Conservation (phyloP, 1,140 invertebrate genomes). For the Eriosoma lanigerum region DNA sequence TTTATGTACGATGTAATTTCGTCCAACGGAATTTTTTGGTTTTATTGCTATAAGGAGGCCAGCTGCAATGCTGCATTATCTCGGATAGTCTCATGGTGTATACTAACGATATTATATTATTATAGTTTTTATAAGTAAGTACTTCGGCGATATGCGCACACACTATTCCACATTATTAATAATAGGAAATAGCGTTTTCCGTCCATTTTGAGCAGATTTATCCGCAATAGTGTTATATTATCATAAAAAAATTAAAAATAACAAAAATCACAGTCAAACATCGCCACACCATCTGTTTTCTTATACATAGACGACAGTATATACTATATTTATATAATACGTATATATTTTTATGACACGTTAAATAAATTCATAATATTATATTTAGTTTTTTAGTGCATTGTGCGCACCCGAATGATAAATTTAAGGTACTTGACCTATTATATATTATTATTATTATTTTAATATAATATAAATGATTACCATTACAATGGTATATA, state of each 20-base stretch:
- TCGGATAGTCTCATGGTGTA: too few relatives aligned
- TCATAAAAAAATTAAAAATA: constrained; percentile 7
- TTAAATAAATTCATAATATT: too few relatives aligned
- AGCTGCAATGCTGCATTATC: neutral
- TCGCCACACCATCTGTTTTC: neutral
- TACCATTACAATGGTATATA: neutral
- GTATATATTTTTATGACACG: too few relatives aligned
- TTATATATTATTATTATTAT: too few relatives aligned
- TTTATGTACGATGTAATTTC: neutral
- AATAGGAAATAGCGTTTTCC: neutral
- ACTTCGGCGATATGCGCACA: neutral
- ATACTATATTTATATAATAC: too few relatives aligned
- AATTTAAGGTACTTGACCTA: too few relatives aligned
- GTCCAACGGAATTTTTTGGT: constrained; percentile 11
- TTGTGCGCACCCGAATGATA: too few relatives aligned
- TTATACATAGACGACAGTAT: too few relatives aligned
- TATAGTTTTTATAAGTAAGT: neutral
- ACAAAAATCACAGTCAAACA: neutral
- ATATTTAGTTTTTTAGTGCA: too few relatives aligned
- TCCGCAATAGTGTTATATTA: neutral
- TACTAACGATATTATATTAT: too few relatives aligned
- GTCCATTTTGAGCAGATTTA: neutral
- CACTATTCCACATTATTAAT: neutral
- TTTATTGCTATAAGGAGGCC: neutral
- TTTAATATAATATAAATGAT: too few relatives aligned